Conservation (phyloP, 2,888 invertebrate species). For the Panorpa germanica region DNA sequence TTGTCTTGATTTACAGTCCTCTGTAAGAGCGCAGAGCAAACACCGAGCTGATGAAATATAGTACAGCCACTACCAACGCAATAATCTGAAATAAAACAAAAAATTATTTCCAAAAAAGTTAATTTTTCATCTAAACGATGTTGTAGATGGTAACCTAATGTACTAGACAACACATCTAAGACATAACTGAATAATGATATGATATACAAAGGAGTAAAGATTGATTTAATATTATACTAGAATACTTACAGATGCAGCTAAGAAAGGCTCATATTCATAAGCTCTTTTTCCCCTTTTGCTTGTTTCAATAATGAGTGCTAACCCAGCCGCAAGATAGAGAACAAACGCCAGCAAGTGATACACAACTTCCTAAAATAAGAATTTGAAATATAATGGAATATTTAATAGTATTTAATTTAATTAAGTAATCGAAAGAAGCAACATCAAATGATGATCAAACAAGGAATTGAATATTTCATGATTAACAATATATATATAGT, state of each 20-base stretch:
- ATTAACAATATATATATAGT: too few species aligned
- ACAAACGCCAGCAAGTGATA: constrained; percentile 61
- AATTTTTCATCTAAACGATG: constrained; percentile 5
- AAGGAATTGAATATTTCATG: too few species aligned
- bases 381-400: constrained; percentile 9
- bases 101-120: constrained; percentile 9
- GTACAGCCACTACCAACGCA: constrained; percentile 47
- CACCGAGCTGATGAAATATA: constrained; percentile 60
- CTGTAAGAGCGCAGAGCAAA: constrained; percentile 60
- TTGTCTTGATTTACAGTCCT: constrained; percentile 33
- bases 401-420: not conserved
- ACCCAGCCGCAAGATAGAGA: constrained; percentile 48
- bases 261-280: constrained; percentile 38
- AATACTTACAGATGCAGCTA: constrained; percentile 53
- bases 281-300: constrained; percentile 27
- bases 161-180: constrained; percentile 7
- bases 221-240: constrained; percentile 8
- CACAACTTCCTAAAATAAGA: constrained; percentile 50
- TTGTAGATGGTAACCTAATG: too few species aligned
- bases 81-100: constrained; percentile 40
- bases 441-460: constrained; percentile 2
- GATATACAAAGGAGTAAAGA: constrained; percentile 3
- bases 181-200: constrained; percentile 8
- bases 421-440: constrained; percentile 1
- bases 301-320: constrained; percentile 46